Percentiles rank a stretch among this genome's conserved stretches.
These are phyloP conservation scores for Stenchaetothrips biformis DNA, from an alignment of 2,888 invertebrate genomes.

Conservation along the genomic window DNA sequence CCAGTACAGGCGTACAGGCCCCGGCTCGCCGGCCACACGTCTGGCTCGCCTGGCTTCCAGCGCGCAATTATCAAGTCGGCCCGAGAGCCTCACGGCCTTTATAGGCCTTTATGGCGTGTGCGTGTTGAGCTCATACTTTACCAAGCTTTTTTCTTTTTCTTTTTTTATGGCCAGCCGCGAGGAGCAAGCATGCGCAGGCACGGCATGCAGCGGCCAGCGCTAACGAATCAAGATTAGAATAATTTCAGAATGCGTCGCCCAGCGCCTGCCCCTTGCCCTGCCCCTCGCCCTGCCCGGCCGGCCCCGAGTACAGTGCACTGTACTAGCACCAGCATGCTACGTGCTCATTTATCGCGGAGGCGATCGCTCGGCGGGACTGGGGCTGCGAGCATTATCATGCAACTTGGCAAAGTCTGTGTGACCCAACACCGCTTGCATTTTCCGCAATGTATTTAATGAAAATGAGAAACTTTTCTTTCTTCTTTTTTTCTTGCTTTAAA, in stretches of 20 bases:
- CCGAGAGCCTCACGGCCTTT: neutral
- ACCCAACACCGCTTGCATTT: too few relatives aligned
- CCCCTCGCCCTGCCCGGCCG: neutral
- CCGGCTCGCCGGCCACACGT: too few relatives aligned
- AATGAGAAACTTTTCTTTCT: too few relatives aligned
- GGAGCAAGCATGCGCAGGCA: neutral
- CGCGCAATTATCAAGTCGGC: conserved; percentile 15
- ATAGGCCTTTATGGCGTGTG: conserved; percentile 9
- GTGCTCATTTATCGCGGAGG: too few relatives aligned
- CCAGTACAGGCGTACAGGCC: too few relatives aligned
- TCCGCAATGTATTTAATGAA: too few relatives aligned
- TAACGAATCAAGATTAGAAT: conserved; percentile 25
- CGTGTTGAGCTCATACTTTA: conserved; percentile 20
- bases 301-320: neutral
- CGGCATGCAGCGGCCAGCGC: neutral
- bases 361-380: too few relatives aligned
- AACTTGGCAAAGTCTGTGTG: too few relatives aligned
- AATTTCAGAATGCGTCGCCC: neutral
- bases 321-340: too few relatives aligned
- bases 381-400: too few relatives aligned
- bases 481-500: too few relatives aligned
- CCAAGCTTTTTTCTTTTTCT: neutral
- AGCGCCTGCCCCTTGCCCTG: neutral
- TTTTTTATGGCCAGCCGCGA: neutral
- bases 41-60: too few relatives aligned